A percentile compares a stretch with the other conserved stretches of the same genome.
phyloP scores from a whole-genome alignment of 2,797 vertebrate genomes.

The Channallabes apus region DNA sequence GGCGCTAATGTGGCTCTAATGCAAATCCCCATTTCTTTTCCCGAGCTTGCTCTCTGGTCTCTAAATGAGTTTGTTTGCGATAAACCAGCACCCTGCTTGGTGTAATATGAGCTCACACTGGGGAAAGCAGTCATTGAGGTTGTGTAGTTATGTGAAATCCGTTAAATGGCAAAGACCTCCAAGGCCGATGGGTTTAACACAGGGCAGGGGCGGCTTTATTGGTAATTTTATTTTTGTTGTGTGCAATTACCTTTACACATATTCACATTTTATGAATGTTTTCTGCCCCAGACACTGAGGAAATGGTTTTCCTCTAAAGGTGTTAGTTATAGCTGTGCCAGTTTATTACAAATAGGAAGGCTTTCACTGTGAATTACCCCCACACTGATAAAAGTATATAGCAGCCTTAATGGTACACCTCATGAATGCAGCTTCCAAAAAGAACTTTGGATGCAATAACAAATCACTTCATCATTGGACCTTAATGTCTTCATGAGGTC shows the following conservation, averaged over 20 bases:
- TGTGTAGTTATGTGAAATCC: constrained; percentile 71
- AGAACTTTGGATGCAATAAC: constrained; percentile 73
- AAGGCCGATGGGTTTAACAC: constrained; percentile 46
- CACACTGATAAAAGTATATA: constrained; percentile 53
- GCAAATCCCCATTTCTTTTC: constrained; percentile 47
- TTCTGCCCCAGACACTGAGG: constrained; percentile 50
- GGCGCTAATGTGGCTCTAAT: constrained; percentile 50
- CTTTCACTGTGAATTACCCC: constrained; percentile 78
- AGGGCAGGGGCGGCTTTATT: constrained; percentile 75
- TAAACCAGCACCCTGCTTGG: constrained; percentile 50
- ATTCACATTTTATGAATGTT: constrained; percentile 75
- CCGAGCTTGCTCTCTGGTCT: constrained; percentile 40
- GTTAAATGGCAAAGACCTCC: constrained; percentile 71
- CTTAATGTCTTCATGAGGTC: constrained; percentile 84
- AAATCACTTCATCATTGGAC: constrained; percentile 90
- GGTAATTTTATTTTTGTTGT: constrained; percentile 83
- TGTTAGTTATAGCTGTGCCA: constrained; percentile 70
- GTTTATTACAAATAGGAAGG: constrained; percentile 78
- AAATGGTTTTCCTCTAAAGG: constrained; percentile 64
- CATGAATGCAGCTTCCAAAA: constrained; percentile 41
- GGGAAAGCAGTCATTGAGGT: constrained; percentile 39
- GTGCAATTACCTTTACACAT: constrained; percentile 78
- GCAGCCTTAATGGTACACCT: constrained; percentile 51
- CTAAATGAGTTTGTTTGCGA: constrained; percentile 72
- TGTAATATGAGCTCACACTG: constrained; percentile 43